Conservation (phyloP, 2,113 vertebrate species). For the Conger conger region DNA sequence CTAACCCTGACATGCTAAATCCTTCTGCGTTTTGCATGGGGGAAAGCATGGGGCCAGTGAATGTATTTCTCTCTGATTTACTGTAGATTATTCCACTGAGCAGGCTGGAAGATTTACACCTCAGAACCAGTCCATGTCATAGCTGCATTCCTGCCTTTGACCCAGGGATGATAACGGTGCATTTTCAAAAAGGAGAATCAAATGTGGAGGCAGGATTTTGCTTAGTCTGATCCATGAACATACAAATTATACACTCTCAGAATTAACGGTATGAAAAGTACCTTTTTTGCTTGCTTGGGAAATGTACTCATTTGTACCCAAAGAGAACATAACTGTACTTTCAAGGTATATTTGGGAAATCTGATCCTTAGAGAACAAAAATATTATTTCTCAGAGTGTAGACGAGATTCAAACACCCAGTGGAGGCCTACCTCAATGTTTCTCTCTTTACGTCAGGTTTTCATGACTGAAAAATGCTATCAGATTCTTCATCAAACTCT, state of each 20-base stretch:
- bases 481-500: slow-evolving; percentile 53
- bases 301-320: too few species aligned
- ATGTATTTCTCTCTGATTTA: slow-evolving; percentile 1
- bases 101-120: neutral
- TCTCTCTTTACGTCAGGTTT: neutral
- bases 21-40: neutral
- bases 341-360: too few species aligned
- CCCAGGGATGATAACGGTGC: neutral
- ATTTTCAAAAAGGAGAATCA: neutral
- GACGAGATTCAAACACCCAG: neutral
- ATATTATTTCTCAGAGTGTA: too few species aligned
- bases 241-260: neutral
- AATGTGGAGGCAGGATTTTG: neutral
- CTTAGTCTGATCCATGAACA: neutral
- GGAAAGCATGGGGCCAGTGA: neutral
- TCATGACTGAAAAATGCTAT: neutral
- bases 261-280: too few species aligned
- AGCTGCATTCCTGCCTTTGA: neutral
- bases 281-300: too few species aligned
- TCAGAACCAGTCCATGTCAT: neutral
- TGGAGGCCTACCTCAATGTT: too few species aligned
- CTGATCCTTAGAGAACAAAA: too few species aligned
- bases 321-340: too few species aligned
- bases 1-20: slow-evolving; percentile 8
- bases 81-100: neutral